Evolutionary conservation across 2,888 invertebrate species (phyloP).

Genomic region (Pandemis heparana): DNA sequence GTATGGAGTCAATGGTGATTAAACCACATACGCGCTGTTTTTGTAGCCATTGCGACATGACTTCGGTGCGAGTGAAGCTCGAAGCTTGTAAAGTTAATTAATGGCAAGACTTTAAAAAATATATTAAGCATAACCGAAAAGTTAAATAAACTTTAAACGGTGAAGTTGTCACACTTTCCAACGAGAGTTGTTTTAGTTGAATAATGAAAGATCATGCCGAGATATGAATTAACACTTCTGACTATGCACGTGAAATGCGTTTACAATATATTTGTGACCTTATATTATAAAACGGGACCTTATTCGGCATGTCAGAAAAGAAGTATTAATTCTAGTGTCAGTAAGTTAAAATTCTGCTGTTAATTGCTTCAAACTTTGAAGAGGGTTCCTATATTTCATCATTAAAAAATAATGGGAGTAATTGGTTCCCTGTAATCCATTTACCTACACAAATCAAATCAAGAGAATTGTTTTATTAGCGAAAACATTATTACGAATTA

Average conservation of each 20-base stretch:
- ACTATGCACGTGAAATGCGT: no score
- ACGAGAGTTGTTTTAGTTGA: no score
- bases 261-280: no score
- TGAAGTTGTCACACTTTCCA: no score
- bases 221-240: no score
- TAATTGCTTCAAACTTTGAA: neutral
- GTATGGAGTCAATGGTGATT: conserved; percentile 74
- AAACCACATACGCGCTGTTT: conserved; percentile 66
- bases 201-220: no score
- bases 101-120: conserved; percentile 10
- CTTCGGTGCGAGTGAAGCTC: conserved; percentile 51
- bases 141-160: no score
- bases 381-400: neutral
- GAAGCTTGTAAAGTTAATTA: conserved; percentile 31
- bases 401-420: neutral
- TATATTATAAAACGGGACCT: no score
- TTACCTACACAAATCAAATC: neutral
- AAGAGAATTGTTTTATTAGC: neutral
- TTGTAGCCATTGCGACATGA: conserved; percentile 50
- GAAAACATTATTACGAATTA: neutral
- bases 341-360: no score
- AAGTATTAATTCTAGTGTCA: no score
- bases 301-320: no score
- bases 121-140: neutral
- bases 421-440: neutral